Percentiles rank a stretch among this genome's conserved stretches.
Conservation (phyloP, 2,113 vertebrate genomes). For the Pteronura brasiliensis region DNA sequence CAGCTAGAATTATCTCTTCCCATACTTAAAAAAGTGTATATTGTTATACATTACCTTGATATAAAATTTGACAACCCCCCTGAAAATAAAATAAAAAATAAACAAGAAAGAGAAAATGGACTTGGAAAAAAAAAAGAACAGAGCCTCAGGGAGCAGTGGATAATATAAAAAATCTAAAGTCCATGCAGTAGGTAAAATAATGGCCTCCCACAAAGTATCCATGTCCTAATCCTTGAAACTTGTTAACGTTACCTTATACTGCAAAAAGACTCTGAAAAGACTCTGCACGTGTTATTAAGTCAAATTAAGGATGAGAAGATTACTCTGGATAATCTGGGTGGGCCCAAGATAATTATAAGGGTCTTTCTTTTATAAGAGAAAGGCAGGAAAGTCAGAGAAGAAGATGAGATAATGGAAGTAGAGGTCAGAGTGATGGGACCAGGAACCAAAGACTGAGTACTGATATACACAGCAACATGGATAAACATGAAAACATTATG, state of each 20-base stretch:
- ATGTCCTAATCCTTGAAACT: background rate
- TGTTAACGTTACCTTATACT: background rate
- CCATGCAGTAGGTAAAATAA: background rate
- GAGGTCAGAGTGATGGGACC: background rate
- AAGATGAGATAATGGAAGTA: background rate
- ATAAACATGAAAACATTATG: no score
- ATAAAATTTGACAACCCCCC: conserved; percentile 9
- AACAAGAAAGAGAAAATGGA: background rate
- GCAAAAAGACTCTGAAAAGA: background rate
- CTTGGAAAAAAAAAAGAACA: background rate
- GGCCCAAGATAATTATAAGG: background rate
- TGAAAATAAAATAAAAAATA: background rate
- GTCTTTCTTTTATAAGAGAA: background rate
- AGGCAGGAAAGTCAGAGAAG: background rate
- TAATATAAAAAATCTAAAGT: background rate
- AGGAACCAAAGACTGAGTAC: background rate
- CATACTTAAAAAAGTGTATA: background rate
- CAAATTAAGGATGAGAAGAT: background rate
- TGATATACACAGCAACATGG: no score
- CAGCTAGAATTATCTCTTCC: conserved; percentile 7
- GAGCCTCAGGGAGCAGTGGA: background rate
- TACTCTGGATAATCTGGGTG: background rate
- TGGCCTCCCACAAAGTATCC: background rate
- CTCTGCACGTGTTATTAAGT: background rate
- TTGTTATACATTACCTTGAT: conserved; percentile 43